Percentiles rank a stretch among this genome's conserved stretches.
Evolutionary conservation across 2,113 vertebrate species (phyloP).

Genomic region (Otus sunia): DNA sequence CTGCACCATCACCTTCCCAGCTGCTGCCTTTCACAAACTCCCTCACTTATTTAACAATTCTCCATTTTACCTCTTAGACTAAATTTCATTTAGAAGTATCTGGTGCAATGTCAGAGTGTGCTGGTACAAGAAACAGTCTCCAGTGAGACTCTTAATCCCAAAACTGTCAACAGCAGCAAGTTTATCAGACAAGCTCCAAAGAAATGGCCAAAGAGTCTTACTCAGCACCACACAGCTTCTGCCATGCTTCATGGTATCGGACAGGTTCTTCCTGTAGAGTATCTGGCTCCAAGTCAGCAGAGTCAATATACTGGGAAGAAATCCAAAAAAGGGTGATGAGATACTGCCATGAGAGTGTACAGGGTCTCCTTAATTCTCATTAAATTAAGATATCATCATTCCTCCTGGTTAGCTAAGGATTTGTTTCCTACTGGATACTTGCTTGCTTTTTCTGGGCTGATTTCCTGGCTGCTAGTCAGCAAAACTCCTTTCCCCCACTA

Average conservation of each 20-base stretch:
- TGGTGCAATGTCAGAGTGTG: neutral
- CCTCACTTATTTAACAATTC: neutral
- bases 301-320: conserved; percentile 88
- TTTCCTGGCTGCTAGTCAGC: neutral
- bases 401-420: neutral
- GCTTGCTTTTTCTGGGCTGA: neutral
- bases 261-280: conserved; percentile 91
- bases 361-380: neutral
- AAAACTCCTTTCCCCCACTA: neutral
- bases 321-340: neutral
- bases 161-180: neutral
- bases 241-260: conserved; percentile 95
- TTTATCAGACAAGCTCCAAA: neutral
- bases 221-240: conserved; percentile 94
- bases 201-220: conserved; percentile 64
- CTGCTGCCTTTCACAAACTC: neutral
- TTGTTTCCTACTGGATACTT: neutral
- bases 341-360: neutral
- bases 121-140: neutral
- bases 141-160: neutral
- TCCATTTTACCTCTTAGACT: neutral
- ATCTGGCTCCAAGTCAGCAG: conserved; percentile 86
- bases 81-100: neutral
- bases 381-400: neutral
- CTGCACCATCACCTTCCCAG: rapidly evolving